phyloP scores from a whole-genome alignment of 1,140 invertebrate genomes.

The Bemisia tabaci region DNA sequence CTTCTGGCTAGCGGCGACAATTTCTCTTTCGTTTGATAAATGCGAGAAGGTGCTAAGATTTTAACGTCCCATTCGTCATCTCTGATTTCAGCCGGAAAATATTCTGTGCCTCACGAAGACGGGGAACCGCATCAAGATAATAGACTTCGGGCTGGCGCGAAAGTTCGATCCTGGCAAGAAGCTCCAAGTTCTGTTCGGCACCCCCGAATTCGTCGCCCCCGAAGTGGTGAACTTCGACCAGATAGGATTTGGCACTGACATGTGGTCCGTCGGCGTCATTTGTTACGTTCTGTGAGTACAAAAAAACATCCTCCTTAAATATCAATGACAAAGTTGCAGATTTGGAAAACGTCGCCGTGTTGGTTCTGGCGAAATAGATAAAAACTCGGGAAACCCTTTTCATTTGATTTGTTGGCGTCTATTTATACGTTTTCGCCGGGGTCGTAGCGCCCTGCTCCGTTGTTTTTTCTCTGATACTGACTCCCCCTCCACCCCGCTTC shows the following conservation, averaged over 20 bases:
- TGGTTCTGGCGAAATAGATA: too few relatives aligned
- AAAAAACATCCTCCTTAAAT: background rate
- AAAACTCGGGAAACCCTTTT: too few relatives aligned
- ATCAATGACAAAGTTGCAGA: background rate
- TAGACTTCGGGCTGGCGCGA: slow-evolving; percentile 90
- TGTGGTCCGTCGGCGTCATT: slow-evolving; percentile 97
- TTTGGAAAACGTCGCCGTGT: too few relatives aligned
- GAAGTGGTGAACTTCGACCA: slow-evolving; percentile 97
- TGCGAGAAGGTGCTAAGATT: too few relatives aligned
- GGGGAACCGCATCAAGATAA: slow-evolving; percentile 95
- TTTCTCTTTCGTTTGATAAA: too few relatives aligned
- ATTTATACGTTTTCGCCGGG: too few relatives aligned
- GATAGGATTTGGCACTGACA: slow-evolving; percentile 87
- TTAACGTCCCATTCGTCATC: too few relatives aligned
- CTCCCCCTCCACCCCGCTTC: too few relatives aligned
- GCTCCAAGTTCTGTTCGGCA: slow-evolving; percentile 87
- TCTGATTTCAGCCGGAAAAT: slow-evolving; percentile 72
- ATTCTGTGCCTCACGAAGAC: slow-evolving; percentile 87
- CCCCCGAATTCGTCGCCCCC: slow-evolving; percentile 94
- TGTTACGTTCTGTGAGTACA: slow-evolving; percentile 94
- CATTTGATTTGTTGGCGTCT: too few relatives aligned
- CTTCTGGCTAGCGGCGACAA: too few relatives aligned
- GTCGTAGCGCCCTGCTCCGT: too few relatives aligned
- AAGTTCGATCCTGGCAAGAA: slow-evolving; percentile 86
- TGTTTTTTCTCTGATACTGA: too few relatives aligned